Base-by-base conservation (phyloP, 2,113 vertebrate species). In the Chrysochloris asiatica region DNA sequence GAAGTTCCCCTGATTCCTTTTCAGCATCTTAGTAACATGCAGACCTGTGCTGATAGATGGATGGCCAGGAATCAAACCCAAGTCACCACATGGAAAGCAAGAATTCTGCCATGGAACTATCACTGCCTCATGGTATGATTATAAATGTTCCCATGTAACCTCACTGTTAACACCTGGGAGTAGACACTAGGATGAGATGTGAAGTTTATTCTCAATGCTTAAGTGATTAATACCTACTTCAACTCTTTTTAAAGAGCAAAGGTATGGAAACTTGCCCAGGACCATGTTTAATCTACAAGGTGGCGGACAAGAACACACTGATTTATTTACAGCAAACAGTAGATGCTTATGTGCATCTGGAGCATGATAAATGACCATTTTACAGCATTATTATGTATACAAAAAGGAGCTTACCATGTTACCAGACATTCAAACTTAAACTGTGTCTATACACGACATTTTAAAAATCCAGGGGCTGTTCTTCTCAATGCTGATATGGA, bases 271-370 rank as follows among this genome's bases (percentile, higher is more conserved):
- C 47, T 77, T 93, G 82, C 83, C 83, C 65, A 88, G 86, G 85
- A 77, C 19, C 72, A 24, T 72, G 76, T 83, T 91, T 94, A 86
- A 94, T 83, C 80, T 93, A 79, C 93, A 86, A 52, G 22, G 65
- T 0, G 7, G 75, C 75, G 85, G 59, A 84, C 47, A 86, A 90
- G 59, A 41, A 92, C 93, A 83, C 21, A 38, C 48, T 73, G 72
- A 93, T 95, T 95, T 91, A 92, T 89, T 93, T 95, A 78, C 67
- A 90, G 75, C 78, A 83, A 76, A 78, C 8, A 81, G n/a, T 7
- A 88, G 38, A 38, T 48, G 67, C 59, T 86, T 75, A 76, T 52
- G 13, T 48, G 47, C 69, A 85, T 67, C 92, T 91, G 38, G 65
- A 90, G 33, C 28, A 65, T 50, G 50, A 90, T 88, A 93, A 92